Conservation (phyloP, 2,797 vertebrate genomes). For the Emydoidea blandingii region DNA sequence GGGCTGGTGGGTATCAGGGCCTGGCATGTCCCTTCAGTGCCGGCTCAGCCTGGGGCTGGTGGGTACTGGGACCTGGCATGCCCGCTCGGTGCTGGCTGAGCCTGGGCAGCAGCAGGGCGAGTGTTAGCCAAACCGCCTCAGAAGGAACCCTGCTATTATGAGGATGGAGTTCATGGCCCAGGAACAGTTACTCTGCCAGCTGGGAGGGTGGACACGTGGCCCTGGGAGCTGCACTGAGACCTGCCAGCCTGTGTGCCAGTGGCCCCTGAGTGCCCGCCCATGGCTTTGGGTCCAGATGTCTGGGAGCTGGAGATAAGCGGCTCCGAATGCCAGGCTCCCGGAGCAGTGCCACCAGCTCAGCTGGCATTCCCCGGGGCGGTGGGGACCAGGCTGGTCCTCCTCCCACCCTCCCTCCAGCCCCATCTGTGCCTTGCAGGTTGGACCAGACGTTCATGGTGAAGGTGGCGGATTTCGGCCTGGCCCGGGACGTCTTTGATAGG, state of each 20-base stretch:
- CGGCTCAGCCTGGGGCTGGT: too few relatives aligned
- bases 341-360: background rate
- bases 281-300: background rate
- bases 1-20: too few relatives aligned
- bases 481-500: slow-evolving; percentile 94
- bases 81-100: too few relatives aligned
- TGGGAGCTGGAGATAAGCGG: background rate
- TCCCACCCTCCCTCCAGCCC: too few relatives aligned
- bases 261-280: background rate
- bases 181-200: background rate
- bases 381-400: background rate
- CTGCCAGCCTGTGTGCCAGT: background rate
- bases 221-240: background rate
- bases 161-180: background rate
- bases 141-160: background rate
- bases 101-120: background rate
- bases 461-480: slow-evolving; percentile 98
- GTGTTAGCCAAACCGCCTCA: background rate
- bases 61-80: too few relatives aligned
- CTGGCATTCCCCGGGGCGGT: background rate
- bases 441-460: slow-evolving; percentile 95
- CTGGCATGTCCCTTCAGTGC: background rate
- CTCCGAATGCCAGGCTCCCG: background rate
- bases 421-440: slow-evolving; percentile 82
- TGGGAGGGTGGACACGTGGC: background rate